Evolutionary conservation across 2,797 vertebrate species (phyloP).

Genomic region (Clamator glandarius): DNA sequence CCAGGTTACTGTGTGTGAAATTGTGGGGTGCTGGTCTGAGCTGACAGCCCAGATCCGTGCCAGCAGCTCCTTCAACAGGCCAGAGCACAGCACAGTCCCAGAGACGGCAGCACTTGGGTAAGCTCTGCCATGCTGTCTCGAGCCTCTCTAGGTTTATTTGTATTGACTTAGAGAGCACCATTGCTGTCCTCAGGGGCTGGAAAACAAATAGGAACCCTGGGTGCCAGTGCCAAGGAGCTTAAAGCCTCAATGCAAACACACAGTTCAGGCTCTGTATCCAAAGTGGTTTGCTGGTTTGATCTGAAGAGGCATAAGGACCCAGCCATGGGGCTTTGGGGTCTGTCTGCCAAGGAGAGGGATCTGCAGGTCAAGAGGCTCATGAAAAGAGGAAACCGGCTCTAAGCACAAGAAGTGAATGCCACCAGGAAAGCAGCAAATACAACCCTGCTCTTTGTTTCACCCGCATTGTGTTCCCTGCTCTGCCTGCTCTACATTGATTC

Average conservation of each 20-base stretch:
- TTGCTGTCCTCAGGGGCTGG: not conserved
- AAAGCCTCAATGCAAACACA: slow-evolving; percentile 14
- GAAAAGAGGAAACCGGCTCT: not conserved
- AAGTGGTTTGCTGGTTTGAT: not conserved
- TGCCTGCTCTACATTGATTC: not conserved
- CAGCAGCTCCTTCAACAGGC: accelerated
- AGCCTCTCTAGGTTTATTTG: not conserved
- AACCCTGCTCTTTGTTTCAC: not conserved
- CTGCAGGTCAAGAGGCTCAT: slow-evolving; percentile 61
- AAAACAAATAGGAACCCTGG: not conserved
- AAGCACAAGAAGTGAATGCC: not conserved
- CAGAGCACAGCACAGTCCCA: not conserved
- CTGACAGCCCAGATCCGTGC: not conserved
- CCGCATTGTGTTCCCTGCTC: not conserved
- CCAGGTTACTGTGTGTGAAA: not conserved
- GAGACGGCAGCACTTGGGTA: accelerated
- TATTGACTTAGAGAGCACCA: not conserved
- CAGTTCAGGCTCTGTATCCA: not conserved
- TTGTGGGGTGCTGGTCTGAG: not conserved
- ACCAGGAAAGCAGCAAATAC: not conserved
- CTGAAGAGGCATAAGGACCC: slow-evolving; percentile 41
- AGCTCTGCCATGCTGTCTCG: not conserved
- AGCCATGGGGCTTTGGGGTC: not conserved
- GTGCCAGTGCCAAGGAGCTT: not conserved
- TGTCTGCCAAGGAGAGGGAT: slow-evolving; percentile 2